Base-by-base conservation (phyloP, 2,113 vertebrate genomes). In the Apteryx owenii region DNA sequence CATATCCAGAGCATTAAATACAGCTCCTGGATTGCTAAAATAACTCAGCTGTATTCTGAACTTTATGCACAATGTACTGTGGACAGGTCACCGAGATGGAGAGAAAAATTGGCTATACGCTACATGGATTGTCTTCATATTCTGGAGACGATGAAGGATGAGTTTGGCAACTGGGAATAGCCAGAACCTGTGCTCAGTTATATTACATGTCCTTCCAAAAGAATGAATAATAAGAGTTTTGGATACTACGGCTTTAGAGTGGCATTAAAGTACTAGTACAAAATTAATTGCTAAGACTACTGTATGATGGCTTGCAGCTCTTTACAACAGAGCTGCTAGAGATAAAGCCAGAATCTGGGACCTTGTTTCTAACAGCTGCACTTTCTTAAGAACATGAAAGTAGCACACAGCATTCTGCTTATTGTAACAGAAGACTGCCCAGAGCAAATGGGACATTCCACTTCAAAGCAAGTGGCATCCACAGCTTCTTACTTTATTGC, bases 21-120 rank as follows among this genome's bases (percentile, higher is more conserved):
- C 65, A 29, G 31, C 50, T 56, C 4, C 26, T 72, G 77, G 85
- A 69, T 33, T 90, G 16, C 50, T 88, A 88, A 93, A 96, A 80
- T 88, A 60, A 54, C 61, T 88, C 56, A 75, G 10, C 10, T 88
- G 10, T 92, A 93, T 84, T 90, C 25, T 26, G 77, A 19, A 81
- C 60, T 93, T 95, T 93, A 70, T 60, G 70, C 54, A 93, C 23
- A 90, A 95, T 90, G 36, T 90, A 75, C 44, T 86, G 86, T 50
- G 36, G 40, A 81, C 72, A 90, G 54, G 54, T 84, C 80, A 81
- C 60, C 54, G 77, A 95, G 75, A 93, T 58, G 36, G 69, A 93
- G 89, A 81, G 80, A 73, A 90, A 77, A 83, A 88, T 83, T 71
- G 19, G 4, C 56, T 86, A 14, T 58, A 81, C 56, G n/a, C 58